Evolutionary conservation across 2,113 vertebrate species (phyloP).

Genomic region (Carassius auratus): DNA sequence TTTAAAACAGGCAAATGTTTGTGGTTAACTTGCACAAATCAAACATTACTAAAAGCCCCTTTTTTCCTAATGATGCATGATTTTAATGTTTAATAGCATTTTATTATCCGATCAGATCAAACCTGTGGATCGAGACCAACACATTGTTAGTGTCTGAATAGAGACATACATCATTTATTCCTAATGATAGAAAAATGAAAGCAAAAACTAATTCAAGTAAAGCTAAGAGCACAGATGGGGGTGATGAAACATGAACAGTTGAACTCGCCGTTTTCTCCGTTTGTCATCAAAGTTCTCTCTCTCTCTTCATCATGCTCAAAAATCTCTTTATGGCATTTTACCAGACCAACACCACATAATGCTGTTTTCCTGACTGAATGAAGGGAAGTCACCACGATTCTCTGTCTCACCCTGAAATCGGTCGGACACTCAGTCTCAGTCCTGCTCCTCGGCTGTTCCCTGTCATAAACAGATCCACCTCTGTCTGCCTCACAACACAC

Average conservation of each 20-base stretch:
- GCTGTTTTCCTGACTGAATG: conserved; percentile 15
- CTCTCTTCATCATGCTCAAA: neutral
- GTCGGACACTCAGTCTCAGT: conserved; percentile 6
- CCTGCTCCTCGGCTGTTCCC: neutral
- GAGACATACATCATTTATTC: neutral
- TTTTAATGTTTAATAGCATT: neutral
- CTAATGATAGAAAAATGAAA: neutral
- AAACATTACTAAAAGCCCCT: neutral
- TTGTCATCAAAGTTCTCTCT: neutral
- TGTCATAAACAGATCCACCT: neutral
- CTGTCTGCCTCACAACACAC: neutral
- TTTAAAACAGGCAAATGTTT: neutral
- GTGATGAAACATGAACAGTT: neutral
- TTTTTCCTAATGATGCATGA: neutral
- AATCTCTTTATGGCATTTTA: neutral
- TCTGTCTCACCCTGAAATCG: conserved; percentile 9
- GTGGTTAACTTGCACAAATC: neutral
- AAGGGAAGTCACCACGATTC: neutral
- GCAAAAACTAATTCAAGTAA: neutral
- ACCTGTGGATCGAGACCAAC: neutral
- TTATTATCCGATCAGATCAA: neutral
- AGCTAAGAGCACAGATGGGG: neutral
- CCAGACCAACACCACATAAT: neutral
- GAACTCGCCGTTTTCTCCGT: neutral
- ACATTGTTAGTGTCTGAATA: neutral